A percentile compares a stretch with the other conserved stretches of the same genome.
These are phyloP conservation scores for Lepidonotus clava DNA, from an alignment of 2,888 invertebrate genomes.

Conservation along the genomic window DNA sequence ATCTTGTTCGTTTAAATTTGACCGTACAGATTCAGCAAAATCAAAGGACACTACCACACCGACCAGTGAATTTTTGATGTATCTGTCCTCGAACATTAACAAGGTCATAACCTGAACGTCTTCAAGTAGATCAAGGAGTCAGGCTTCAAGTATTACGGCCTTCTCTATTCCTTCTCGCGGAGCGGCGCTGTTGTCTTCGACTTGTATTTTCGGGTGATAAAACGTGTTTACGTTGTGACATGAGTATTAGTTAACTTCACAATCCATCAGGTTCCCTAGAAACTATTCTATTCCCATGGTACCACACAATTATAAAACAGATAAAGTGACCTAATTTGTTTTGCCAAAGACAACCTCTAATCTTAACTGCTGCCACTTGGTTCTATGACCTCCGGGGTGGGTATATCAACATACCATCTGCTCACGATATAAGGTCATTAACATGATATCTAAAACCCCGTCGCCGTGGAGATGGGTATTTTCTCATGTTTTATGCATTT, in stretches of 20 bases:
- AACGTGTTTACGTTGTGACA: not conserved
- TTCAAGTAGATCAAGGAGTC: constrained; percentile 39
- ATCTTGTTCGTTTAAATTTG: not conserved
- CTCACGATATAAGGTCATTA: not conserved
- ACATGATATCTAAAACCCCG: not conserved
- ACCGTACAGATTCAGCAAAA: not conserved
- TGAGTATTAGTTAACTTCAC: constrained; percentile 34
- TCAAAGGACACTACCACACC: not conserved
- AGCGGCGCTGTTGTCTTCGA: not conserved
- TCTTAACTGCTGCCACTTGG: constrained; percentile 1
- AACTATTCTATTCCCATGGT: not conserved
- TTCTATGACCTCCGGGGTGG: not conserved
- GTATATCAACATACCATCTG: no score
- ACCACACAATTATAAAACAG: not conserved
- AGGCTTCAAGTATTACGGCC: constrained; percentile 36
- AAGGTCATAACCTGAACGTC: not conserved
- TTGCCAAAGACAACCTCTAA: not conserved
- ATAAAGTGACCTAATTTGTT: not conserved
- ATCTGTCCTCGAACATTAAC: not conserved
- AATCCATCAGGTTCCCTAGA: not conserved
- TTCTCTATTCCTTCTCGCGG: not conserved
- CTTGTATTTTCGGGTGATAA: not conserved
- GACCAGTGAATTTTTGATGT: not conserved
- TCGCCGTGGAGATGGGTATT: not conserved
- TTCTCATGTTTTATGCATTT: not conserved